Evolutionary conservation across 2,888 invertebrate genomes (phyloP).

Genomic region (Argyresthia goedartella): DNA sequence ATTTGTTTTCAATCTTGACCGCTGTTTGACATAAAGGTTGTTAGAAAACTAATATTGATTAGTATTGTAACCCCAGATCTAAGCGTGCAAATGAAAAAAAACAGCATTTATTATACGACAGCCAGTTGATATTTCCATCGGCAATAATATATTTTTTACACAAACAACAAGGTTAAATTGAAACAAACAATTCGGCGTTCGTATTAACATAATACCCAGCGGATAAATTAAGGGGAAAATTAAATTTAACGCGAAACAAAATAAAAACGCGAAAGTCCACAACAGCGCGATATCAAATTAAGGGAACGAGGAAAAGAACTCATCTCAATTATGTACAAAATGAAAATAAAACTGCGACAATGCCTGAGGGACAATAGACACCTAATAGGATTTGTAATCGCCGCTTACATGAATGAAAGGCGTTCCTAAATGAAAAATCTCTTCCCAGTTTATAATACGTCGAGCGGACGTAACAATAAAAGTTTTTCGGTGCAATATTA

Average conservation of each 20-base stretch:
- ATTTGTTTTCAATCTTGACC: too few species aligned
- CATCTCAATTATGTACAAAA: slow-evolving; percentile 51
- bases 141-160: neutral
- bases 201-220: neutral
- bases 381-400: slow-evolving; percentile 56
- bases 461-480: slow-evolving; percentile 53
- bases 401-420: slow-evolving; percentile 34
- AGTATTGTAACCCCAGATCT: too few species aligned
- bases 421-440: slow-evolving; percentile 54
- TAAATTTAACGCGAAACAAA: neutral
- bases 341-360: slow-evolving; percentile 46
- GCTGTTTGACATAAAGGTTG: too few species aligned
- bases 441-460: slow-evolving; percentile 50
- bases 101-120: too few species aligned
- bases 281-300: slow-evolving; percentile 40
- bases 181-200: slow-evolving; percentile 1
- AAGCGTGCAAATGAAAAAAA: too few species aligned
- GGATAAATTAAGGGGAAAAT: neutral
- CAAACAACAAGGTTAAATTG: neutral
- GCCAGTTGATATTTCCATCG: neutral
- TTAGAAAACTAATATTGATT: too few species aligned
- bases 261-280: slow-evolving; percentile 5
- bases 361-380: slow-evolving; percentile 21
- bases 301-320: slow-evolving; percentile 28
- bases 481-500: slow-evolving; percentile 56